Conservation (phyloP, 2,888 invertebrate genomes). For the Andricus curvator region DNA sequence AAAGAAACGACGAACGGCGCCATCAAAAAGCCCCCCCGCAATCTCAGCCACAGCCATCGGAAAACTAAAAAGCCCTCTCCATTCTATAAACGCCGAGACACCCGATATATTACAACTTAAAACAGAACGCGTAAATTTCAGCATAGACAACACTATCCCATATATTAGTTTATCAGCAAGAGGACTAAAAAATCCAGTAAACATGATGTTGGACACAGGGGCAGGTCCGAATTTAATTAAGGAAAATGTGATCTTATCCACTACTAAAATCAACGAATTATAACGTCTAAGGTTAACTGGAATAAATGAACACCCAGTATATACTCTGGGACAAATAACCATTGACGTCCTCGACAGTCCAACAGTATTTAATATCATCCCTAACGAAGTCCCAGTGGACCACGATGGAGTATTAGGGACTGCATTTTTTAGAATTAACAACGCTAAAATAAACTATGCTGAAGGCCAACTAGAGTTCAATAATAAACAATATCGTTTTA, state of each 20-base stretch:
- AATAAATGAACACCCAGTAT: slow-evolving; percentile 44
- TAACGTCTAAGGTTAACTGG: slow-evolving; percentile 43
- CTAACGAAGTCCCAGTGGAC: no score
- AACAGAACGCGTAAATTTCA: slow-evolving; percentile 39
- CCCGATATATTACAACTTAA: not conserved
- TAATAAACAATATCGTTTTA: no score
- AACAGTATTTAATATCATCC: no score
- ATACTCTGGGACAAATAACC: no score
- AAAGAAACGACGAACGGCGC: not conserved
- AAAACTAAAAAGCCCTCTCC: slow-evolving; percentile 42
- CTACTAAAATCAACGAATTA: not conserved
- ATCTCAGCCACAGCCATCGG: not conserved
- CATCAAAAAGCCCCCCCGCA: not conserved
- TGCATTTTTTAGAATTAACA: no score
- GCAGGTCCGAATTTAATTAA: slow-evolving; percentile 50
- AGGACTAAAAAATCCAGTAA: not conserved
- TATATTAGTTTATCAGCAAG: not conserved
- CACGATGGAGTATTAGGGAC: no score
- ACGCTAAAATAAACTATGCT: no score
- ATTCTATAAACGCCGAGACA: not conserved
- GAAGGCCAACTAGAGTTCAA: no score
- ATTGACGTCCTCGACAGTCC: no score
- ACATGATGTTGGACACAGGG: slow-evolving; percentile 44
- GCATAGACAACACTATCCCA: slow-evolving; percentile 6
- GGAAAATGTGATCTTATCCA: slow-evolving; percentile 9